phyloP scores from a whole-genome alignment of 2,888 invertebrate genomes.

The Rhamphomyia laevipes region DNA sequence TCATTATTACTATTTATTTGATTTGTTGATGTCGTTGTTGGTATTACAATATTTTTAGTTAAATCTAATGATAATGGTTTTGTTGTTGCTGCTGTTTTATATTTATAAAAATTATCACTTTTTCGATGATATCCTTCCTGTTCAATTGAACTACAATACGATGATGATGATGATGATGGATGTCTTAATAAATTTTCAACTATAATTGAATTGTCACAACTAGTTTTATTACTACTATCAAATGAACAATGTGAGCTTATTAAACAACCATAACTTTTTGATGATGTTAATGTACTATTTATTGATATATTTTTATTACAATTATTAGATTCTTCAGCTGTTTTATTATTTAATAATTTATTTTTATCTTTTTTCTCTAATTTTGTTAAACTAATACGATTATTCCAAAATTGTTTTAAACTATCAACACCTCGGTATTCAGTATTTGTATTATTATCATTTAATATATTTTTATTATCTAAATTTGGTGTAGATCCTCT shows the following conservation, averaged over 20 bases:
- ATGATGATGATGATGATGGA: background rate
- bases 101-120: constrained; percentile 37
- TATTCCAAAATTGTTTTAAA: constrained; percentile 34
- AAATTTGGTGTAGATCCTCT: constrained; percentile 1
- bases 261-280: constrained; percentile 7
- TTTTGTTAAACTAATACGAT: constrained; percentile 28
- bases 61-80: constrained; percentile 6
- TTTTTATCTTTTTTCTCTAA: constrained; percentile 27
- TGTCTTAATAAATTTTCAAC: too few species aligned
- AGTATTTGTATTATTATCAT: constrained; percentile 1
- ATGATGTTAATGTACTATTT: background rate
- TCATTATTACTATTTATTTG: background rate
- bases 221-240: too few species aligned
- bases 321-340: constrained; percentile 14
- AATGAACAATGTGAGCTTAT: background rate
- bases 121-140: constrained; percentile 19
- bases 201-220: too few species aligned
- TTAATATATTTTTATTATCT: background rate
- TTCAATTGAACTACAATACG: background rate
- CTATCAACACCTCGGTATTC: constrained; percentile 35
- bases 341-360: constrained; percentile 26
- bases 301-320: background rate
- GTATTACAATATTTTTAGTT: background rate
- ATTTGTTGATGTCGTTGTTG: background rate
- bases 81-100: constrained; percentile 30